These are phyloP conservation scores for Dioctria rufipes DNA, from an alignment of 2,888 invertebrate species.

Conservation along the genomic window DNA sequence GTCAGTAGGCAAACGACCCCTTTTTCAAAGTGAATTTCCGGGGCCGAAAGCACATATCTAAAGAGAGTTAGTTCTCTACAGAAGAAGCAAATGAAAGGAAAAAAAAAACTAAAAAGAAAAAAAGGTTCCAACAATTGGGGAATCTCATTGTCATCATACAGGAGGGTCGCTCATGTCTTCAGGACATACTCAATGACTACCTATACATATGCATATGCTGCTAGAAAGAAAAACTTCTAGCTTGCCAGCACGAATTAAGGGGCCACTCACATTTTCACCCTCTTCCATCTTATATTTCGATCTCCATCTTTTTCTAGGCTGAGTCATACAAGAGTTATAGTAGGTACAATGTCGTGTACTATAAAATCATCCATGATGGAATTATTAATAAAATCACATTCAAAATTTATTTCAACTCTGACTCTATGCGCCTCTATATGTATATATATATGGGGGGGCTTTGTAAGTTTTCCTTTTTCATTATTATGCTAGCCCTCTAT, in stretches of 20 bases:
- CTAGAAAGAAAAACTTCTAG: slow-evolving; percentile 7
- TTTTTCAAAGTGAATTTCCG: slow-evolving; percentile 29
- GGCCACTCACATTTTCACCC: slow-evolving; percentile 29
- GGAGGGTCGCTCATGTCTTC: slow-evolving; percentile 18
- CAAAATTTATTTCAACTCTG: slow-evolving; percentile 21
- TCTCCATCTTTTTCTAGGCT: neutral
- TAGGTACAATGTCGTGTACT: no score
- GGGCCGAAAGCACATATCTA: slow-evolving; percentile 10
- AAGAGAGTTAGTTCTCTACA: neutral
- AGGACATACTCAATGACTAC: slow-evolving; percentile 21
- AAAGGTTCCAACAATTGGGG: neutral
- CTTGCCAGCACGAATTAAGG: slow-evolving; percentile 16
- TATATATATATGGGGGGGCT: no score
- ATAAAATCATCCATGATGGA: slow-evolving; percentile 6
- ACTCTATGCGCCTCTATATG: neutral
- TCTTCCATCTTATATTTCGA: neutral
- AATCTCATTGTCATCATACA: slow-evolving; percentile 11
- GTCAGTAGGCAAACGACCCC: slow-evolving; percentile 16
- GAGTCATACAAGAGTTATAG: neutral
- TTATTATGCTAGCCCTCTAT: no score
- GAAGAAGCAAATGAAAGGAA: neutral
- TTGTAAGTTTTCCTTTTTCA: no score
- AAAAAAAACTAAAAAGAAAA: neutral
- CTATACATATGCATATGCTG: neutral
- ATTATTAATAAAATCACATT: slow-evolving; percentile 34